These are phyloP conservation scores for Nysson spinosus DNA, from an alignment of 2,888 invertebrate genomes.

Conservation along the genomic window DNA sequence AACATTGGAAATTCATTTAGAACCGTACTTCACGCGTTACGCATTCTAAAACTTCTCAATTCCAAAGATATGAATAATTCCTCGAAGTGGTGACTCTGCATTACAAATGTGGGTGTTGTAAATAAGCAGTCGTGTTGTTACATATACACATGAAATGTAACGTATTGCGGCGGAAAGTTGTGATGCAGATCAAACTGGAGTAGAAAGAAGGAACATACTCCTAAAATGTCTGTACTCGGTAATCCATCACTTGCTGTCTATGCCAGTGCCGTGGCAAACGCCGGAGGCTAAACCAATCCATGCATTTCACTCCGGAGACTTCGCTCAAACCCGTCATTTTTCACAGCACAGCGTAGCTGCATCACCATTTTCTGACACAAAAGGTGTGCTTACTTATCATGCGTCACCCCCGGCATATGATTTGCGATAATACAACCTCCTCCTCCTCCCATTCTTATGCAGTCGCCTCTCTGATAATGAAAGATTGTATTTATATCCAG, in stretches of 20 bases:
- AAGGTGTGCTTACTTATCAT: slow-evolving; percentile 33
- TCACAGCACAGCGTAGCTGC: slow-evolving; percentile 67
- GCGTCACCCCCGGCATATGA: slow-evolving; percentile 4
- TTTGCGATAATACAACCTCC: slow-evolving; percentile 8
- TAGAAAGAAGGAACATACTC: slow-evolving; percentile 47
- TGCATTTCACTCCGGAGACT: slow-evolving; percentile 76
- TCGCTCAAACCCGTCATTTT: slow-evolving; percentile 73
- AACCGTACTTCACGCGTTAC: too few species aligned
- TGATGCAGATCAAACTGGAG: slow-evolving; percentile 43
- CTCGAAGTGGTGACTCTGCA: too few species aligned
- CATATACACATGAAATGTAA: slow-evolving; percentile 10
- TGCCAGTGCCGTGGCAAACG: slow-evolving; percentile 67
- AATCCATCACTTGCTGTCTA: slow-evolving; percentile 76
- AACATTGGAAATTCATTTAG: too few species aligned
- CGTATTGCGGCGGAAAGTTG: slow-evolving; percentile 17
- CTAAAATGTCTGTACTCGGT: slow-evolving; percentile 63
- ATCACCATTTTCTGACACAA: slow-evolving; percentile 72
- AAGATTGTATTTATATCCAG: too few species aligned
- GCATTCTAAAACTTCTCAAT: too few species aligned
- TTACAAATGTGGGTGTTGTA: too few species aligned
- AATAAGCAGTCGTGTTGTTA: background rate
- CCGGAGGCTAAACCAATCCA: slow-evolving; percentile 75
- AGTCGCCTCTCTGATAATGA: too few species aligned
- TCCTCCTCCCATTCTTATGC: background rate
- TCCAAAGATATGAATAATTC: too few species aligned